Percentiles rank a stretch among this genome's conserved stretches.
Evolutionary conservation across 1,140 invertebrate genomes (phyloP).

Genomic region (Carcinoscorpius rotundicauda): DNA sequence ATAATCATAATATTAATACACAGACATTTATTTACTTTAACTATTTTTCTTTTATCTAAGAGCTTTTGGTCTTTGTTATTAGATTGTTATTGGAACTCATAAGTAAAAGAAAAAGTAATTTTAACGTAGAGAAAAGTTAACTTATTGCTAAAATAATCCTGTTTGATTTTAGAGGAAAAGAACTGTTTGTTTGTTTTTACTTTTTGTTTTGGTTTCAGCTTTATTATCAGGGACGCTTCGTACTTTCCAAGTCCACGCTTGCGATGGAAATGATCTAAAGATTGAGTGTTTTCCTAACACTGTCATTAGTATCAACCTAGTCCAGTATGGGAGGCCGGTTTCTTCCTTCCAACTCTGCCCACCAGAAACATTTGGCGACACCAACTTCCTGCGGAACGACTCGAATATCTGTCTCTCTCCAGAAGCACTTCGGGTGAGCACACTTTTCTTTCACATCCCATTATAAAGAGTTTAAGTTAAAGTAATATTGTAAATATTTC

Average conservation of each 20-base stretch:
- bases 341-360: conserved; percentile 19
- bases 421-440: conserved; percentile 27
- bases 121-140: too few relatives aligned
- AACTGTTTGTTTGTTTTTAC: too few relatives aligned
- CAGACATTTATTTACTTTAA: too few relatives aligned
- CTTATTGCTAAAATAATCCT: too few relatives aligned
- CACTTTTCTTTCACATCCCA: neutral
- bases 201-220: conserved; percentile 41
- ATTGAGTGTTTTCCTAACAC: conserved; percentile 74
- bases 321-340: conserved; percentile 39
- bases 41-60: too few relatives aligned
- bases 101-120: too few relatives aligned
- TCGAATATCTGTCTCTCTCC: conserved; percentile 30
- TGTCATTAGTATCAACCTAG: conserved; percentile 71
- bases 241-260: conserved; percentile 73
- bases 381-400: conserved; percentile 20
- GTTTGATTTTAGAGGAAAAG: too few relatives aligned
- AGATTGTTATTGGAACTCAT: too few relatives aligned
- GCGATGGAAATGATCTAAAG: conserved; percentile 69
- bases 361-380: conserved; percentile 10
- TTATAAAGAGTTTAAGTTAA: neutral
- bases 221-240: conserved; percentile 71
- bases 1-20: too few relatives aligned
- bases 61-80: too few relatives aligned
- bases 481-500: too few relatives aligned